phyloP scores from a whole-genome alignment of 2,113 vertebrate genomes.

The Callocephalon fimbriatum region DNA sequence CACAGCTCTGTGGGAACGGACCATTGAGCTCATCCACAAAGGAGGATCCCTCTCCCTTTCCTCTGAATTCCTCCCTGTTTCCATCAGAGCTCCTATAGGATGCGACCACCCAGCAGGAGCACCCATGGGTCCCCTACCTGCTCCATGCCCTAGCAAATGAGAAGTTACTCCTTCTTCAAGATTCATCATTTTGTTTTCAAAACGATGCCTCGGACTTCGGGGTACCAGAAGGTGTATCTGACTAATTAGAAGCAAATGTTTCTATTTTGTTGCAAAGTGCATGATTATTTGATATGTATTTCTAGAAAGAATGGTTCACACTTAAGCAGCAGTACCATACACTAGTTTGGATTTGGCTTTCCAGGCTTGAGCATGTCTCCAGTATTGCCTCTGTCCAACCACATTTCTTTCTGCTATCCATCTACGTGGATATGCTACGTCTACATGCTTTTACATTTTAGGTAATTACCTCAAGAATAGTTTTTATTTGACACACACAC shows the following conservation, averaged over 20 bases:
- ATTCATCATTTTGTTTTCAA: not conserved
- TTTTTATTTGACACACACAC: not conserved
- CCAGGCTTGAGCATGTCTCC: not conserved
- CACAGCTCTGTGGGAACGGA: accelerated
- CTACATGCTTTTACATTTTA: not conserved
- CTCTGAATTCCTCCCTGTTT: not conserved
- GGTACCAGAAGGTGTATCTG: not conserved
- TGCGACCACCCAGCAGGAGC: accelerated
- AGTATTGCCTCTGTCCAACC: not conserved
- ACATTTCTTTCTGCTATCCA: not conserved
- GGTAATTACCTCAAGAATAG: not conserved
- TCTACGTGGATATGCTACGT: not conserved
- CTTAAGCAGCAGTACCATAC: not conserved
- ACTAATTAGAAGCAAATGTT: constrained; percentile 15
- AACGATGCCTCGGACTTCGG: not conserved
- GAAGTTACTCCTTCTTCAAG: not conserved
- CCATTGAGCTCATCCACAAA: accelerated
- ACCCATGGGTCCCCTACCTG: accelerated
- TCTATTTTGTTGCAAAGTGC: not conserved
- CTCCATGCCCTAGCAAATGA: accelerated
- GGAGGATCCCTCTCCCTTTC: not conserved
- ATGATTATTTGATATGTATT: not conserved
- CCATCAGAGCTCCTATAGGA: not conserved
- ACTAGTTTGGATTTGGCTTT: not conserved
- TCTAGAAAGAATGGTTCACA: not conserved